Evolutionary conservation across 1,140 invertebrate species (phyloP), one percentile per base, ranked within the genome.

Genomic region (Asobara japonica): DNA sequence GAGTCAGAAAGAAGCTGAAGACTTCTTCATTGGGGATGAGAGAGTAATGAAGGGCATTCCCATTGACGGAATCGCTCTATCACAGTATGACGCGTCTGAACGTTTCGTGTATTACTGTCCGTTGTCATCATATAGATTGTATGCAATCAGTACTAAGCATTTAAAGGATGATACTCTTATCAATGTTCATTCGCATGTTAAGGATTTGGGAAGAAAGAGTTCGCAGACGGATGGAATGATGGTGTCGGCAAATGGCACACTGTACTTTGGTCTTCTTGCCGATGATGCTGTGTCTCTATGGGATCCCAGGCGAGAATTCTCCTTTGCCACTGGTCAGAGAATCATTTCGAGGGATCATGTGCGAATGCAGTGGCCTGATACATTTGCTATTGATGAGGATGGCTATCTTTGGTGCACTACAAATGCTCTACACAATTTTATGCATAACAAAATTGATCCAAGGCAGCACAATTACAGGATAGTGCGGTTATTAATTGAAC

Each of bases 141-240:
- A 91, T 76, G 88, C 91, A 0, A 81, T 93, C 11, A 88, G 89
- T 3, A 89, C 90, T 0, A 88, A 83, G 0, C 82, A 89, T 20
- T 77, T 93, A 25, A 89, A 88, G 61, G 89, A 90, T 79, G n/a
- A 79, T 79, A 80, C 76, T 13, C 3, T 45, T 16, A 75, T 83
- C 76, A 84, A 77, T 48, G 85, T 78, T 66, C 82, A 67, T 74
- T 80, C 6, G 56, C 85, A 76, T 72, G 88, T 93, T 0, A 84
- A 81, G 6, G 87, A 91, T 61, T 78, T 92, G 6, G 92, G 92
- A 0, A 81, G 81, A 0, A 93, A 93, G 76, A 78, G 86, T 1
- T 91, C 91, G 1, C 91, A 92, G 78, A 90, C 89, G 0, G 91
- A 92, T 70, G 92, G 92, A 8, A 91, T 94, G 91, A 89, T 89